phyloP scores from a whole-genome alignment of 2,888 invertebrate species.

The Drosophila kuntzei region DNA sequence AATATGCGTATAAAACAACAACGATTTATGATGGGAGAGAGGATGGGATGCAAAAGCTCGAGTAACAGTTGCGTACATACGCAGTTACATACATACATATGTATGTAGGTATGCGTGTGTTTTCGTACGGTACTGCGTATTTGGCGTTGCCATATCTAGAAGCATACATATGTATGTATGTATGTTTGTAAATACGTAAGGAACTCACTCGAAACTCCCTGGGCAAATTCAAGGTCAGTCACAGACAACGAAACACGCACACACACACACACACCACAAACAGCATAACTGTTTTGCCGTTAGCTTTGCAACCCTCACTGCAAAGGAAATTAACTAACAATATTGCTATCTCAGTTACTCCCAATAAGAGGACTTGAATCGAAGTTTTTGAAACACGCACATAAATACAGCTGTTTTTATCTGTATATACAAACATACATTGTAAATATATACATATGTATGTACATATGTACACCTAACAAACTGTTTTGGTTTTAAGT shows the following conservation, averaged over 20 bases:
- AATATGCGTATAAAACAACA: conserved; percentile 3
- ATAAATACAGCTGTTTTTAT: conserved; percentile 7
- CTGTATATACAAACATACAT: not conserved
- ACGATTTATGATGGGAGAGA: conserved; percentile 1
- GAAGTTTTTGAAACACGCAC: conserved; percentile 29
- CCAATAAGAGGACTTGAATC: conserved; percentile 22
- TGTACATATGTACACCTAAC: too few species aligned
- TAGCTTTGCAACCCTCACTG: conserved; percentile 51
- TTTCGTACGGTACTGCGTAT: conserved; percentile 20
- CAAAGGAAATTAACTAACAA: conserved; percentile 17
- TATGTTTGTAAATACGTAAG: conserved; percentile 1
- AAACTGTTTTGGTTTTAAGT: too few species aligned
- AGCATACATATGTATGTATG: conserved; percentile 5
- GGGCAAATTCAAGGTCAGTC: conserved; percentile 57
- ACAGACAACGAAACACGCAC: conserved; percentile 20
- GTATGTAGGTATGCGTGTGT: not conserved
- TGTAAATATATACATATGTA: not conserved
- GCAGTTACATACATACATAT: not conserved
- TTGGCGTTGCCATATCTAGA: conserved; percentile 10
- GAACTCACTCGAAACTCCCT: conserved; percentile 38
- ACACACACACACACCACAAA: conserved; percentile 17
- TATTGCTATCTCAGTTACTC: conserved; percentile 31
- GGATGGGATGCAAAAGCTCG: conserved; percentile 8
- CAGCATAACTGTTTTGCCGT: conserved; percentile 21
- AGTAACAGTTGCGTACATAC: conserved; percentile 16